Conservation (phyloP, 1,140 invertebrate species). For the Kradibia gibbosae region DNA sequence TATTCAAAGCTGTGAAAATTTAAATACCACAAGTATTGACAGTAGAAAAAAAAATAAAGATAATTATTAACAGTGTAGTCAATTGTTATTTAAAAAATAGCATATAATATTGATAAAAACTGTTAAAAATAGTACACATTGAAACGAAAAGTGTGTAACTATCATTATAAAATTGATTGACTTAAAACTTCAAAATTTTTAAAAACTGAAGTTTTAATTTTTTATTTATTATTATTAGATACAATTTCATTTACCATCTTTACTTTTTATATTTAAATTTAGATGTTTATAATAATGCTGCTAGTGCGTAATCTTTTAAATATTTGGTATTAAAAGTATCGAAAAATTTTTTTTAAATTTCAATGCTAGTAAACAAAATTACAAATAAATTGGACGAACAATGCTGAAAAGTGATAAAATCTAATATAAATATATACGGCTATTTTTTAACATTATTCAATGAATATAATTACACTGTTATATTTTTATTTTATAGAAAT, state of each 20-base stretch:
- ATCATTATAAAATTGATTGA: slow-evolving; percentile 47
- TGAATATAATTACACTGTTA: slow-evolving; percentile 39
- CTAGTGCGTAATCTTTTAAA: not conserved
- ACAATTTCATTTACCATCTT: slow-evolving; percentile 8
- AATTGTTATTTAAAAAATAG: slow-evolving; percentile 42
- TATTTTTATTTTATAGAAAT: slow-evolving; percentile 44
- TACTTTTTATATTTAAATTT: not conserved
- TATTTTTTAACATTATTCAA: slow-evolving; percentile 22
- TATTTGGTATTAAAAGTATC: not conserved
- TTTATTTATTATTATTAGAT: not conserved
- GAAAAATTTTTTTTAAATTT: too few species aligned
- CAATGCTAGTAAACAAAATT: too few species aligned
- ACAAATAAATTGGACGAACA: slow-evolving; percentile 23
- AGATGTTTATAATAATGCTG: not conserved
- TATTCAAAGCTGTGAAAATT: slow-evolving; percentile 53
- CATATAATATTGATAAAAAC: slow-evolving; percentile 35
- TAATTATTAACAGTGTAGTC: slow-evolving; percentile 38
- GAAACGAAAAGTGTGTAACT: slow-evolving; percentile 49
- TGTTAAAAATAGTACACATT: slow-evolving; percentile 40
- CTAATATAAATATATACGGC: slow-evolving; percentile 32
- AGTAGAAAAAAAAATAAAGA: slow-evolving; percentile 42
- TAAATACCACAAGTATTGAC: slow-evolving; percentile 29
- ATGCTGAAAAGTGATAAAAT: slow-evolving; percentile 11
- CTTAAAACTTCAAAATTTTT: slow-evolving; percentile 38
- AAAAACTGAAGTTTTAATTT: slow-evolving; percentile 8